These are phyloP conservation scores for Eulemur albifrons DNA, from an alignment of 2,797 vertebrate species.

Conservation along the genomic window DNA sequence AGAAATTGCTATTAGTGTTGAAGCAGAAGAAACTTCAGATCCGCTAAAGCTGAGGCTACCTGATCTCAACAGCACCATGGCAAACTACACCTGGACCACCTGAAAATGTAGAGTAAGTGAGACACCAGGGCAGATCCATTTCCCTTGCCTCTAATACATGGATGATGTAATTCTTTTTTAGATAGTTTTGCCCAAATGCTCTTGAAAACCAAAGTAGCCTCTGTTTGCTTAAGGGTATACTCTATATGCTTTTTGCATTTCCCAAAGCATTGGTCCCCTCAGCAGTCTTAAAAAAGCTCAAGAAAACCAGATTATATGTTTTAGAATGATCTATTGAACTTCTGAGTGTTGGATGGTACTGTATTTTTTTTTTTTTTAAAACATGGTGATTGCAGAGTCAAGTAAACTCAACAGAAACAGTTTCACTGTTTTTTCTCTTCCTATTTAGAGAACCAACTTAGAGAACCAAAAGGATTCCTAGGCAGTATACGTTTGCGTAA, in stretches of 20 bases:
- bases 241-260: neutral
- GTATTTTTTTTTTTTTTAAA: neutral
- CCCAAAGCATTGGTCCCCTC: neutral
- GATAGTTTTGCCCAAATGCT: neutral
- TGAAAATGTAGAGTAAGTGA: neutral
- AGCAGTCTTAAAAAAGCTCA: neutral
- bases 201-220: neutral
- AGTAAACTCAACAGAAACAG: neutral
- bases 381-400: neutral
- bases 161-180: neutral
- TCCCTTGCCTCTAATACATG: neutral
- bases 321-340: neutral
- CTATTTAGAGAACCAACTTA: neutral
- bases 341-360: neutral
- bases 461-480: neutral
- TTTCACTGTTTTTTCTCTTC: neutral
- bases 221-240: neutral
- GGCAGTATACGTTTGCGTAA: neutral
- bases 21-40: neutral
- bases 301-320: neutral
- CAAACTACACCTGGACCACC: fast-evolving
- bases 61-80: neutral
- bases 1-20: neutral
- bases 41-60: neutral
- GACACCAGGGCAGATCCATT: fast-evolving